Conservation (phyloP, 2,888 invertebrate genomes). For the Latrodectus elegans region DNA sequence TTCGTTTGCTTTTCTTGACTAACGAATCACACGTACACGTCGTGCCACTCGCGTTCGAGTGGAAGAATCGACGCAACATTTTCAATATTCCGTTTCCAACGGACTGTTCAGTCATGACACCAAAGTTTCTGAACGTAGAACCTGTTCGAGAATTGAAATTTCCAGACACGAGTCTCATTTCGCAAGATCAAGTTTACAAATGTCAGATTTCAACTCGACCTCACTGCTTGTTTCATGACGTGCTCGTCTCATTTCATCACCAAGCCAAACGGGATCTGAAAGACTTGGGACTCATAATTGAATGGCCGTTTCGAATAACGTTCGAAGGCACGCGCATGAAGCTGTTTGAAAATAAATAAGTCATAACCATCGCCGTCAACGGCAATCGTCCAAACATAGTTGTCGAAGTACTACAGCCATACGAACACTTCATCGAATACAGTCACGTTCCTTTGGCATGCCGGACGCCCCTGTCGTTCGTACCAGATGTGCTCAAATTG, state of each 20-base stretch:
- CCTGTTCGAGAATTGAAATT: too few relatives aligned
- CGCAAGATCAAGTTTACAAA: not conserved
- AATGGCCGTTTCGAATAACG: not conserved
- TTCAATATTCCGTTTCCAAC: too few relatives aligned
- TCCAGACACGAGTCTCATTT: not conserved
- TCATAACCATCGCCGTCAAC: conserved; percentile 18
- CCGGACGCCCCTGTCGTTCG: not conserved
- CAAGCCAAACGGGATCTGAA: not conserved
- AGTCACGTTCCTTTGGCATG: not conserved
- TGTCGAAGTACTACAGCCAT: conserved; percentile 5
- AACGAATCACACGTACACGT: too few relatives aligned
- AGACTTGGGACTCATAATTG: not conserved
- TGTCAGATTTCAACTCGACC: not conserved
- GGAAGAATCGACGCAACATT: too few relatives aligned
- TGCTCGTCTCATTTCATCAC: not conserved
- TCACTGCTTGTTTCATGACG: not conserved
- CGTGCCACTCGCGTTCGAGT: too few relatives aligned
- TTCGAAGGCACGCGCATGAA: conserved; percentile 7
- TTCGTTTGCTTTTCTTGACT: too few relatives aligned
- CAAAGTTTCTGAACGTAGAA: too few relatives aligned
- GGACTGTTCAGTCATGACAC: too few relatives aligned
- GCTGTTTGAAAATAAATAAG: not conserved
- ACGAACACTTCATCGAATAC: conserved; percentile 4
- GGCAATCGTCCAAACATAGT: not conserved
- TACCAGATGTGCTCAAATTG: not conserved